Percentiles rank a stretch among this genome's conserved stretches.
Conservation (phyloP, 2,888 invertebrate species). For the Lordiphosa fenestrarum region DNA sequence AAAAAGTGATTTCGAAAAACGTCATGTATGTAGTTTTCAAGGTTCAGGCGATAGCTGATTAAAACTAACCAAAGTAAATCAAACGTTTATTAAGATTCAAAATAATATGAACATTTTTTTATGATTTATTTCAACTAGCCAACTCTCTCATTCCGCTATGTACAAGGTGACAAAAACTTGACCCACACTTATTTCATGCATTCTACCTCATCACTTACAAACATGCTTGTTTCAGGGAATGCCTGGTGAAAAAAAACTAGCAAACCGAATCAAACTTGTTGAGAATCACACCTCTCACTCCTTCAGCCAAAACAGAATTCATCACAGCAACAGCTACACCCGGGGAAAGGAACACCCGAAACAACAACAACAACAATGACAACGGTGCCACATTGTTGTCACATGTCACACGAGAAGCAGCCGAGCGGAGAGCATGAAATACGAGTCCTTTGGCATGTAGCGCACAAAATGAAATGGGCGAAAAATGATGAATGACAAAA, state of each 20-base stretch:
- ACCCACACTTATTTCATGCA: too few species aligned
- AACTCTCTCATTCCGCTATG: too few species aligned
- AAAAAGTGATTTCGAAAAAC: too few species aligned
- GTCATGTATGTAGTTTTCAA: too few species aligned
- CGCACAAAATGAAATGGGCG: constrained; percentile 60
- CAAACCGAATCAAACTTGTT: constrained; percentile 3
- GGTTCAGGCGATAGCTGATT: too few species aligned
- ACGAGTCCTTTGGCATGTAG: constrained; percentile 47
- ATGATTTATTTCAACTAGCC: too few species aligned
- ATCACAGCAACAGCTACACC: constrained; percentile 8
- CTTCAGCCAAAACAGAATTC: neutral
- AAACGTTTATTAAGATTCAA: too few species aligned
- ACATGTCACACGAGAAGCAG: constrained; percentile 46
- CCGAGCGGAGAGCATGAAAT: constrained; percentile 15
- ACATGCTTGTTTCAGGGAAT: too few species aligned
- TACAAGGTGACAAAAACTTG: too few species aligned
- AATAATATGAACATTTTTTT: too few species aligned
- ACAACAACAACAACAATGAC: constrained; percentile 43
- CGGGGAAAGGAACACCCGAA: constrained; percentile 7
- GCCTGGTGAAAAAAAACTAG: neutral
- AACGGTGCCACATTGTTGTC: constrained; percentile 70
- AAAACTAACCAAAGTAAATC: too few species aligned
- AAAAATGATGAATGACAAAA: constrained; percentile 75
- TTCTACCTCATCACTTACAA: too few species aligned
- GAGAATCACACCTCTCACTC: constrained; percentile 5